Base-by-base conservation (phyloP, 2,888 invertebrate species). In the Micropterix aruncella region DNA sequence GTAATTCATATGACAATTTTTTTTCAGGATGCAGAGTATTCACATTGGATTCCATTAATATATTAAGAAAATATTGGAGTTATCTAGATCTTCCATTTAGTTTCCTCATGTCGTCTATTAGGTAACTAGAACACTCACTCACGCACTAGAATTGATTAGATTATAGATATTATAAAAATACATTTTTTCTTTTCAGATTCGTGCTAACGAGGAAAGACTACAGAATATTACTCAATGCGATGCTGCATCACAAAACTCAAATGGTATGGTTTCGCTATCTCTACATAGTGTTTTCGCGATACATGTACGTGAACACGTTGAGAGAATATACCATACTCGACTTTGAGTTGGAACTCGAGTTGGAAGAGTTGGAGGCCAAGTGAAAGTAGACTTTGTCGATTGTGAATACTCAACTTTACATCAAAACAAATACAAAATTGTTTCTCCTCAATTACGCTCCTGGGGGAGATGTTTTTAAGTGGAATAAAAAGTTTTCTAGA, bases 261-360 rank as follows among this genome's bases (percentile, higher is more conserved):
- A 80, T 91, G 68, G 79, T 90, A 37, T 99, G 97, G 97, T 97
- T 90, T 65, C 77, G 97, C 45, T 77, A 80, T 58, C 70, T 97
- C 2, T 97, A 94, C 59, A 80, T 96, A 54, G 59, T 78, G 38
- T 87, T 92, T 65, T 94, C 94, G 12, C 77, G 93, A 44, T 96
- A 95, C 60, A 83, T 91, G 69, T 73, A 89, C 52, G 83, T 96
- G 49, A 96, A 96, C 62, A 89, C 92, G 1, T 70, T 92, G 45
- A 77, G 82, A 51, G 77, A 82, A 60, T 77, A 88, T 55, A 82
- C 79, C 58, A 63, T 80, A 14, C 74, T 80, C 1, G 86, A 87
- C 58, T 75, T 87, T 47, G 86, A 87, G 57, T 64, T 88, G 47
- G 87, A 87, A 60, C 70, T 87, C 55, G 82, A 78, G 52, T 70